Evolutionary conservation across 2,113 vertebrate genomes (phyloP).

Genomic region (Xyrauchen texanus): DNA sequence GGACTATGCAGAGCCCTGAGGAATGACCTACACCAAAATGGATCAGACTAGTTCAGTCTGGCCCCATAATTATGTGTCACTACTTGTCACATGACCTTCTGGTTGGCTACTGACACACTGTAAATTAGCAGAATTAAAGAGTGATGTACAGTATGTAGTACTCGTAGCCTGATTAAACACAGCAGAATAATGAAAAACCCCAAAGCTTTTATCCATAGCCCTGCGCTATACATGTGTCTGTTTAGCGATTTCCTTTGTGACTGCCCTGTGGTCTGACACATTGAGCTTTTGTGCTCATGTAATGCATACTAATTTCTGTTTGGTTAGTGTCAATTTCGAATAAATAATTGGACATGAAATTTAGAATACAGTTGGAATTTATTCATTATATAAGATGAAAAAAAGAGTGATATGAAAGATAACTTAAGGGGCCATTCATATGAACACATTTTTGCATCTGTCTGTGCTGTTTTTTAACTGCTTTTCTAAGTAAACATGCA

Average conservation of each 20-base stretch:
- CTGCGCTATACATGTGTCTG: constrained; percentile 6
- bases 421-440: too few species aligned
- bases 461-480: too few species aligned
- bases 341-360: too few species aligned
- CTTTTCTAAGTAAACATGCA: too few species aligned
- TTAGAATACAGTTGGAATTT: too few species aligned
- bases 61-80: constrained; percentile 64
- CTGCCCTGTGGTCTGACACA: not conserved
- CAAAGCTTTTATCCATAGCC: constrained; percentile 52
- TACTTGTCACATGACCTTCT: constrained; percentile 53
- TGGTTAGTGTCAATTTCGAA: too few species aligned
- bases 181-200: constrained; percentile 35
- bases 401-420: too few species aligned
- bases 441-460: too few species aligned
- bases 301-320: too few species aligned
- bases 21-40: not conserved
- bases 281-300: too few species aligned
- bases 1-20: too few species aligned
- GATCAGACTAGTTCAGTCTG: constrained; percentile 42
- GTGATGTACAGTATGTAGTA: constrained; percentile 28
- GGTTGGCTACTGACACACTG: constrained; percentile 5
- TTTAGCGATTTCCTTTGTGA: constrained; percentile 30
- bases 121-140: constrained; percentile 30
- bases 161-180: constrained; percentile 41
- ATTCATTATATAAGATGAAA: too few species aligned